These are phyloP conservation scores for Isoperla grammatica DNA, from an alignment of 2,888 invertebrate genomes.

Conservation along the genomic window DNA sequence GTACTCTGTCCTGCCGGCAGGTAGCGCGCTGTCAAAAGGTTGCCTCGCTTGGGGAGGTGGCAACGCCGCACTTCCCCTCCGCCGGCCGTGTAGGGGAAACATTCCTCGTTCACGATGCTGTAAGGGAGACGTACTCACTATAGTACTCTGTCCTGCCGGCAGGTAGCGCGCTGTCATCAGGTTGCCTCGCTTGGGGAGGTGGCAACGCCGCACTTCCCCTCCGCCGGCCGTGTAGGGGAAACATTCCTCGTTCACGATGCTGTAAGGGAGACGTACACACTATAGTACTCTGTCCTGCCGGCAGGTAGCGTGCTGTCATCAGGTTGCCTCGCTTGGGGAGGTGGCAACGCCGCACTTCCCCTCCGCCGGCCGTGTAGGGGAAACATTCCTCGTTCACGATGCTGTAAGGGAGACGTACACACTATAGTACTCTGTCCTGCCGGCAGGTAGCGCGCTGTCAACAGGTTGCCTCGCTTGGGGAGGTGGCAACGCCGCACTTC, in stretches of 20 bases:
- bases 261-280: conserved; percentile 44
- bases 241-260: conserved; percentile 79
- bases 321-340: conserved; percentile 47
- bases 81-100: conserved; percentile 69
- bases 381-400: conserved; percentile 81
- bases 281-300: no score
- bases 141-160: conserved; percentile 25
- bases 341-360: conserved; percentile 56
- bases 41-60: conserved; percentile 49
- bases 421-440: no score
- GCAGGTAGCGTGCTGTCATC: conserved; percentile 31
- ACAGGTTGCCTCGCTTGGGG: conserved; percentile 42
- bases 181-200: conserved; percentile 48
- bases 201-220: conserved; percentile 58
- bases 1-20: conserved; percentile 24
- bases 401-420: conserved; percentile 49
- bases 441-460: conserved; percentile 32
- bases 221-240: conserved; percentile 66
- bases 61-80: conserved; percentile 58
- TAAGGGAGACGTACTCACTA: conserved; percentile 38
- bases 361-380: conserved; percentile 62
- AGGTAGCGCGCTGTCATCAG: conserved; percentile 27
- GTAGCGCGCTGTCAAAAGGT: conserved; percentile 31
- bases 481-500: conserved; percentile 59
- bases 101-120: conserved; percentile 78